These are phyloP conservation scores for Pelochelys cantorii DNA, from an alignment of 2,797 vertebrate species.

Conservation along the genomic window DNA sequence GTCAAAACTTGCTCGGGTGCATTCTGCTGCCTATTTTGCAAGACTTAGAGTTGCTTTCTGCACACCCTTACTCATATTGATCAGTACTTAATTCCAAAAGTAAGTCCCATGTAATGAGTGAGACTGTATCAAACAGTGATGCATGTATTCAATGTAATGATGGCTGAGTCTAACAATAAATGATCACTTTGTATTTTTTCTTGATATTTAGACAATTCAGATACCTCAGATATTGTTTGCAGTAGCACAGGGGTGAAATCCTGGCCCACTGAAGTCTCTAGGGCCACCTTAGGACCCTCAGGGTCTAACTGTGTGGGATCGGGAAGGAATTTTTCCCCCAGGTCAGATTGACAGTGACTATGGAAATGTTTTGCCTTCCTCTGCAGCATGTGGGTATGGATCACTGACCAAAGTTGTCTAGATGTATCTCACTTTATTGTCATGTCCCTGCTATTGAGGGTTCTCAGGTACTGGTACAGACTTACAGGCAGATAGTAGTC, in stretches of 20 bases:
- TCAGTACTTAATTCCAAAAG: background rate
- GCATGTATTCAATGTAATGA: background rate
- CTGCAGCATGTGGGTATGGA: background rate
- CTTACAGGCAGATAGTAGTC: background rate
- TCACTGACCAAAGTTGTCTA: background rate
- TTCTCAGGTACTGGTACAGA: background rate
- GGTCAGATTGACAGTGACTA: background rate
- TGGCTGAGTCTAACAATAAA: background rate
- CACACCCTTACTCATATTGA: background rate
- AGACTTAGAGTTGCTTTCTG: conserved; percentile 8
- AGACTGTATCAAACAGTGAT: background rate
- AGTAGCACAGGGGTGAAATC: background rate
- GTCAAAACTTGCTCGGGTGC: conserved; percentile 57
- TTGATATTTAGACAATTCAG: background rate
- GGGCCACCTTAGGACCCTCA: background rate
- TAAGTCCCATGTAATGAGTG: background rate
- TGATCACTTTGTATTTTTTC: background rate
- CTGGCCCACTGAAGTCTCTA: background rate
- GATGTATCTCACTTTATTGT: background rate
- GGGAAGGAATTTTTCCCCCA: background rate
- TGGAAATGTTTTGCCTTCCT: background rate
- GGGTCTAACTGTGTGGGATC: background rate
- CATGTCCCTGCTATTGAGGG: background rate
- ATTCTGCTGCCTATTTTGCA: conserved; percentile 40
- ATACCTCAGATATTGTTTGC: background rate